phyloP scores from a whole-genome alignment of 2,888 invertebrate genomes.

The Caenorhabditis sp. region DNA sequence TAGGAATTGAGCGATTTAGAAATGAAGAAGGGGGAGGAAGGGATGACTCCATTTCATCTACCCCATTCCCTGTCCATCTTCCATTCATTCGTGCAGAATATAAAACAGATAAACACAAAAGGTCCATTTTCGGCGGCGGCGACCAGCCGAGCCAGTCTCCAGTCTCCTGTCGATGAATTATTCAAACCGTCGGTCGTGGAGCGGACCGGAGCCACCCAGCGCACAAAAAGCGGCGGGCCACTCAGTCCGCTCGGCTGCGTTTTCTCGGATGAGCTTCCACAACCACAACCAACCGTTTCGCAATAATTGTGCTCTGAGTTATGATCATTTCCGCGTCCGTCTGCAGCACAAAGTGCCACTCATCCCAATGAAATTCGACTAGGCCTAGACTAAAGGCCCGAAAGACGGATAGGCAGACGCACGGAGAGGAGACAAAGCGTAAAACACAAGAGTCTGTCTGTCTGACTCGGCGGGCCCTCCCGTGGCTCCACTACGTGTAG shows the following conservation, averaged over 20 bases:
- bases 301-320: slow-evolving; percentile 39
- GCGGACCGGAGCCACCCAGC: slow-evolving; percentile 26
- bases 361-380: slow-evolving; percentile 49
- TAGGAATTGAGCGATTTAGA: too few species aligned
- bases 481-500: slow-evolving; percentile 10
- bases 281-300: too few species aligned
- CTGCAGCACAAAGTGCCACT: slow-evolving; percentile 45
- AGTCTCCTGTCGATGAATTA: slow-evolving; percentile 23
- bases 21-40: too few species aligned
- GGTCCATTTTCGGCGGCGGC: slow-evolving; percentile 50
- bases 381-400: slow-evolving; percentile 39
- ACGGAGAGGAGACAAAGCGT: background rate
- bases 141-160: too few species aligned
- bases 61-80: background rate
- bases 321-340: slow-evolving; percentile 10
- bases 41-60: background rate
- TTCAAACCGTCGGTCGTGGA: slow-evolving; percentile 50
- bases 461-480: background rate
- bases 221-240: slow-evolving; percentile 19
- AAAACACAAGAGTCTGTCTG: slow-evolving; percentile 10
- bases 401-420: too few species aligned
- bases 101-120: slow-evolving; percentile 53
- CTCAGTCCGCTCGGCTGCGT: slow-evolving; percentile 19
- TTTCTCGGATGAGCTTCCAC: too few species aligned
- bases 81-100: slow-evolving; percentile 33